A percentile compares a stretch with the other conserved stretches of the same genome.
These are phyloP conservation scores for Scatophagus argus DNA, from an alignment of 2,113 vertebrate genomes.

Conservation along the genomic window DNA sequence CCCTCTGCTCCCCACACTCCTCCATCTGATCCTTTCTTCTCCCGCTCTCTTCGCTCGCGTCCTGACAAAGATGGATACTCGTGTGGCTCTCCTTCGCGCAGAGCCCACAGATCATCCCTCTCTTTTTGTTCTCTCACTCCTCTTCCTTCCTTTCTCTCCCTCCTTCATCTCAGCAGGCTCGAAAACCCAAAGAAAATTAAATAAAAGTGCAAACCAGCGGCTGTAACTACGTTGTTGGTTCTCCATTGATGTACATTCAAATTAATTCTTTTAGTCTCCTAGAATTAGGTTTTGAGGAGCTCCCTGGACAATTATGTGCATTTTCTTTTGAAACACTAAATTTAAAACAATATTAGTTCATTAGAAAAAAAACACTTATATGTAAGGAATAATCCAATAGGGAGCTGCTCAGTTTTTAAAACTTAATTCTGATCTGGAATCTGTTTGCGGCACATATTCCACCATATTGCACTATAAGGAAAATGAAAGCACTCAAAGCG, in stretches of 20 bases:
- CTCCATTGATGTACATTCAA: neutral
- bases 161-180: conserved; percentile 24
- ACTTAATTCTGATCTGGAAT: too few species aligned
- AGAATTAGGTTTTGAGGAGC: conserved; percentile 44
- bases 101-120: conserved; percentile 62
- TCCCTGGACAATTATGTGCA: neutral
- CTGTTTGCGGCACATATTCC: neutral
- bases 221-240: neutral
- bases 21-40: conserved; percentile 43
- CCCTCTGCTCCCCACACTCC: conserved; percentile 42
- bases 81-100: conserved; percentile 38
- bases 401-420: neutral
- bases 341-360: conserved; percentile 3
- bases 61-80: conserved; percentile 73
- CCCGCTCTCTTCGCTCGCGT: conserved; percentile 33
- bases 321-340: neutral
- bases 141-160: neutral
- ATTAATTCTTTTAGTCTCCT: conserved; percentile 36
- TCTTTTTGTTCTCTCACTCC: conserved; percentile 16
- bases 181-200: too few species aligned
- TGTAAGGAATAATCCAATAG: neutral
- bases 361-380: neutral
- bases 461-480: neutral
- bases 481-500: neutral
- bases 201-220: conserved; percentile 11